Evolutionary conservation across 2,113 vertebrate species (phyloP).

Genomic region (Phalacrocorax carbo): DNA sequence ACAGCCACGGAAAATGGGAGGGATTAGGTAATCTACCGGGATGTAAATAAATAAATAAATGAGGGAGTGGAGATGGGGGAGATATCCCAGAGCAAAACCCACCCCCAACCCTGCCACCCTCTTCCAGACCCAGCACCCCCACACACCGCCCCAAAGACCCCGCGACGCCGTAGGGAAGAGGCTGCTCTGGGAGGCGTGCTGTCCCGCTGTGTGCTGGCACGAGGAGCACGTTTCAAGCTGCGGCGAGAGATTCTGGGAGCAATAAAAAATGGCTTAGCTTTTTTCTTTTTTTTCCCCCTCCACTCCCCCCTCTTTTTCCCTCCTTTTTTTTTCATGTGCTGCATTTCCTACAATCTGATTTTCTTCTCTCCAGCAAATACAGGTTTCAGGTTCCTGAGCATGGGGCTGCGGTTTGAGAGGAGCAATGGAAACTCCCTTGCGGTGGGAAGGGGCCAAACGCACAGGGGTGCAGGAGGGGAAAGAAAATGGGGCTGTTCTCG

Average conservation of each 20-base stretch:
- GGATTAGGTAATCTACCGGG: neutral
- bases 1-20: constrained; percentile 52
- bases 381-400: constrained; percentile 26
- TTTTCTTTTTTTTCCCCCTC: neutral
- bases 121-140: neutral
- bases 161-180: neutral
- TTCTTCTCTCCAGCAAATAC: neutral
- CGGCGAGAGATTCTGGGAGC: neutral
- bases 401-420: constrained; percentile 39
- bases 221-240: neutral
- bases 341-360: constrained; percentile 35
- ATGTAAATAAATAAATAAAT: neutral
- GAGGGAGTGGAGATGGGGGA: neutral
- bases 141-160: neutral
- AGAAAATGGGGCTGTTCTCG: neutral
- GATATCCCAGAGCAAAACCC: neutral
- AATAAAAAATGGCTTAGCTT: neutral
- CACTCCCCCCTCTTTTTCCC: neutral
- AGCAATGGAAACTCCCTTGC: constrained; percentile 9
- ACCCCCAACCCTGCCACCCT: neutral
- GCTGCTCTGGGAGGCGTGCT: neutral
- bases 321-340: neutral
- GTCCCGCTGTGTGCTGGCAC: neutral
- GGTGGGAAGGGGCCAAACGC: constrained; percentile 9
- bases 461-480: neutral